Percentiles rank a stretch among this genome's conserved stretches.
These are phyloP conservation scores for Nemurella pictetii DNA, from an alignment of 2,888 invertebrate species.

Conservation along the genomic window DNA sequence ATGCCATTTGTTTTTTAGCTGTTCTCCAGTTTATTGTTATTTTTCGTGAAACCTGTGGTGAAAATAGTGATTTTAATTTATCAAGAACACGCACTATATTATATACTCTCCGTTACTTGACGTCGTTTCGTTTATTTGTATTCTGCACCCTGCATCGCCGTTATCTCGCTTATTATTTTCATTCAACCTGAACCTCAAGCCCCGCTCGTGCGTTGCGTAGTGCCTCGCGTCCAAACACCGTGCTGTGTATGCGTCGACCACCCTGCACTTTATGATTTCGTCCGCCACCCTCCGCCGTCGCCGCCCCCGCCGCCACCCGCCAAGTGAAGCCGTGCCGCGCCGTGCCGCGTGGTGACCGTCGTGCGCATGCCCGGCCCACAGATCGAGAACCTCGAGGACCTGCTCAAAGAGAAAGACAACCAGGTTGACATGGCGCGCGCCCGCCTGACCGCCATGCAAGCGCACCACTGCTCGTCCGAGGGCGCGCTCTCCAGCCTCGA, in stretches of 20 bases:
- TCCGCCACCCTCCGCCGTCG: neutral
- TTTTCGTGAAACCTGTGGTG: neutral
- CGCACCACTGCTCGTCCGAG: constrained; percentile 91
- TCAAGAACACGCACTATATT: neutral
- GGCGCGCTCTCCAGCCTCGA: constrained; percentile 90
- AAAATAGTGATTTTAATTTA: neutral
- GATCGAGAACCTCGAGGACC: constrained; percentile 97
- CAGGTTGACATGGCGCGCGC: constrained; percentile 95
- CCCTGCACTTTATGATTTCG: constrained; percentile 1
- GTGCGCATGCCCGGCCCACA: constrained; percentile 50
- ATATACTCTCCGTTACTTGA: neutral
- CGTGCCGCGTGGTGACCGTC: neutral
- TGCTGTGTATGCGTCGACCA: neutral
- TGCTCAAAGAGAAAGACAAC: constrained; percentile 96
- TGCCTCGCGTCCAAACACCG: neutral
- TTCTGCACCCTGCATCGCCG: neutral
- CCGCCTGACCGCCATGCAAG: constrained; percentile 88
- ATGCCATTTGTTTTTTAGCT: neutral
- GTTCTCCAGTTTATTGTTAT: neutral
- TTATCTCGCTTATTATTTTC: neutral
- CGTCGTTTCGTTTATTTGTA: neutral
- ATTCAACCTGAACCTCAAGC: neutral
- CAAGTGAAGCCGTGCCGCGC: neutral
- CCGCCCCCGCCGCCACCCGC: neutral
- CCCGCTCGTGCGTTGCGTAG: neutral